Evolutionary conservation across 30 jellyfish, hydroid and myxozoan genomes (phyloP), one percentile per base, ranked within the genome.

Genomic region (Hydra vulgaris): DNA sequence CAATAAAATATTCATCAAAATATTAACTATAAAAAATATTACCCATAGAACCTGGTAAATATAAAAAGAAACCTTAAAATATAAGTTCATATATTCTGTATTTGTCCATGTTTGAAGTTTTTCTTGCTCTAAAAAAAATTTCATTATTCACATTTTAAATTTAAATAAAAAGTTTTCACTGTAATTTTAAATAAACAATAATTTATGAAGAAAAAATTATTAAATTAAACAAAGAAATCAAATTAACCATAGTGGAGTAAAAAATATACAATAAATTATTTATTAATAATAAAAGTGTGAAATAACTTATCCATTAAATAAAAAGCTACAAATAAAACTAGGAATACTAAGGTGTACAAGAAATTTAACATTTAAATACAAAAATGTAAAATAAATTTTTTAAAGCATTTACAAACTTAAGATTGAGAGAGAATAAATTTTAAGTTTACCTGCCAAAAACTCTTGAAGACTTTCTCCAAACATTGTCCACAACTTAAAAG

Each of bases 61-160:
- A 68, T 8, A 68, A 68, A 68, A 68, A 8, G 80, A 54, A 18
- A 86, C 98, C 95, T 92, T 92, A 89, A 92, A 92, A 73, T 85
- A 92, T 56, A 92, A 72, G 74, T 92, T 92, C 95, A 92, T 84
- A 78, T 92, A 92, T 25, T 92, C 98, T 74, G 90, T 87, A 54
- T 78, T 87, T 25, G 85, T 82, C 93, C 96, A 75, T 23, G 94
- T 72, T 56, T 61, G 89, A 15, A 80, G 82, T 15, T 75, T 86
- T 71, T 84, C 82, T 87, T 92, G 95, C 66, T 92, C 98, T 86
- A 66, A 18, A 25, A 74, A 78, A 54, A 68, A 15, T 72, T 69
- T 68, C 16, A 56, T 56, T n/a, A 56, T 56, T 56, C 71, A 56
- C 17, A 56, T 15, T 56, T 56, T n/a, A 15, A 56, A 56, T 68